Conservation (phyloP, 2,113 vertebrate species). For the Polypterus bichir region DNA sequence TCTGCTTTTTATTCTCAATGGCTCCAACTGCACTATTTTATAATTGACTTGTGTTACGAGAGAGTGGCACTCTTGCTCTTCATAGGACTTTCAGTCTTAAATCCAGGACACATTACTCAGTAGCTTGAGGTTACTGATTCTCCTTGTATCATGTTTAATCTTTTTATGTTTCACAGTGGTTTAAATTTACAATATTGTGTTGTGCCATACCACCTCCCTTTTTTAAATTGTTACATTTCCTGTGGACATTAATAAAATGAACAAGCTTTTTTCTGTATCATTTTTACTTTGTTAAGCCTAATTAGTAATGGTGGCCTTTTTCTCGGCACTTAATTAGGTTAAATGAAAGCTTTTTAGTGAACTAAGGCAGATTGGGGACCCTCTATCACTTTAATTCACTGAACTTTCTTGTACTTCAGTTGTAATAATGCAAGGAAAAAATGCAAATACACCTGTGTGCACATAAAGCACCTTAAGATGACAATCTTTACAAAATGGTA, state of each 20-base stretch:
- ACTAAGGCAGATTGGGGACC: too few species aligned
- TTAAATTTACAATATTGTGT: conserved; percentile 44
- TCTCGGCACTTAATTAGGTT: too few species aligned
- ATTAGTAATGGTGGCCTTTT: too few species aligned
- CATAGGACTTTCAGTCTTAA: conserved; percentile 31
- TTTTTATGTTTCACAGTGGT: conserved; percentile 41
- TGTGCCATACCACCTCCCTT: conserved; percentile 49
- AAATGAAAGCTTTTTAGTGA: too few species aligned
- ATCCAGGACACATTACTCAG: conserved; percentile 32
- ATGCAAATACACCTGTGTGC: too few species aligned
- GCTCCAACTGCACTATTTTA: conserved; percentile 39
- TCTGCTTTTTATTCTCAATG: conserved; percentile 30
- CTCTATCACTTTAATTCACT: too few species aligned
- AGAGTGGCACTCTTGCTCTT: conserved; percentile 33
- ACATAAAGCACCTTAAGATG: too few species aligned
- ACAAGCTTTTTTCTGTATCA: too few species aligned
- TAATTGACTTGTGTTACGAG: conserved; percentile 38
- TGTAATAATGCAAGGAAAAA: too few species aligned
- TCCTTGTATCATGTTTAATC: conserved; percentile 49
- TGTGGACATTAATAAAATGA: conserved; percentile 74
- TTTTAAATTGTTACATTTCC: conserved; percentile 54
- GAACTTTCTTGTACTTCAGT: too few species aligned
- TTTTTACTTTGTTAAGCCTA: too few species aligned
- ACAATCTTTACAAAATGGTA: too few species aligned
- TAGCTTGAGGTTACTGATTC: conserved; percentile 42